Evolutionary conservation across 2,797 vertebrate species (phyloP).

Genomic region (Echeneis naucrates): DNA sequence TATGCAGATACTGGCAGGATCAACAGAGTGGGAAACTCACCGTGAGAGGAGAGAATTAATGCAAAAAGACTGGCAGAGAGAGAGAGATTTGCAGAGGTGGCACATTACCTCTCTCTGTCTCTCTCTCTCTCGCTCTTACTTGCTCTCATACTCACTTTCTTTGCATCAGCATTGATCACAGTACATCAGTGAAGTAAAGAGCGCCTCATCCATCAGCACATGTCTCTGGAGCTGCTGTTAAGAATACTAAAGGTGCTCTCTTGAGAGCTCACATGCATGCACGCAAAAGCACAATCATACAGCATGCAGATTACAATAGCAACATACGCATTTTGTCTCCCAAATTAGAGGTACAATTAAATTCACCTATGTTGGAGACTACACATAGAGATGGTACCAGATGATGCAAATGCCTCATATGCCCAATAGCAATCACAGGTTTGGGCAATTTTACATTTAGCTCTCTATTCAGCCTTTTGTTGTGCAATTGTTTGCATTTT

Average conservation of each 20-base stretch:
- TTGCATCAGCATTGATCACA: conserved; percentile 84
- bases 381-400: background rate
- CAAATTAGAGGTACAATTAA: conserved; percentile 7
- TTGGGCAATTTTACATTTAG: background rate
- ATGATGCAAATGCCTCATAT: background rate
- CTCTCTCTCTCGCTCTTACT: conserved; percentile 7
- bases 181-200: conserved; percentile 80
- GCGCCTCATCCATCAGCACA: conserved; percentile 79
- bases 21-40: conserved; percentile 70
- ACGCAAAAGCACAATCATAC: conserved; percentile 44
- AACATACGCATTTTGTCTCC: conserved; percentile 16
- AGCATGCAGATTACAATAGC: conserved; percentile 30
- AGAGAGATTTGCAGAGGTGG: conserved; percentile 76
- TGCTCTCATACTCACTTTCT: conserved; percentile 57
- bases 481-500: background rate
- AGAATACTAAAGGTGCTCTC: conserved; percentile 70
- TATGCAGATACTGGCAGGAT: conserved; percentile 76
- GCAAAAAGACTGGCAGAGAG: conserved; percentile 53
- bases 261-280: conserved; percentile 1
- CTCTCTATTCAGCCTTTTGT: background rate
- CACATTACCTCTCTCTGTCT: conserved; percentile 54
- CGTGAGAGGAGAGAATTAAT: conserved; percentile 75
- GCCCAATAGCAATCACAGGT: background rate
- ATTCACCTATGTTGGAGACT: conserved; percentile 13
- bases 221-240: conserved; percentile 61